phyloP scores from a whole-genome alignment of 2,797 vertebrate genomes.

The Smutsia gigantea region DNA sequence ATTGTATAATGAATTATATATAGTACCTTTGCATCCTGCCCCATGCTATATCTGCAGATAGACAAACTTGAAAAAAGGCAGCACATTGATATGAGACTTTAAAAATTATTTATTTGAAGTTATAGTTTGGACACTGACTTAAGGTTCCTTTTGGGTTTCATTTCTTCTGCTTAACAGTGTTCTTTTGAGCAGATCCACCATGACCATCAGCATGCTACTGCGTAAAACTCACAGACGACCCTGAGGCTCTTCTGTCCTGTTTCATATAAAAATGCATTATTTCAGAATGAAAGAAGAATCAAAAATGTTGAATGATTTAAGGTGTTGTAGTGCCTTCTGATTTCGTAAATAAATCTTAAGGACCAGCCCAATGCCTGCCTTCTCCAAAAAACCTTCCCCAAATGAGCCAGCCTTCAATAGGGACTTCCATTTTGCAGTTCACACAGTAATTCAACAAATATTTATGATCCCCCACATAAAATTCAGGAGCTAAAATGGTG shows the following conservation, averaged over 20 bases:
- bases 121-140: constrained; percentile 45
- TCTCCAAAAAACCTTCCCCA: not conserved
- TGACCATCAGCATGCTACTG: not conserved
- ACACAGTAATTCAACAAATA: not conserved
- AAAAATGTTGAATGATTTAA: not conserved
- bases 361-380: not conserved
- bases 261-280: not conserved
- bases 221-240: not conserved
- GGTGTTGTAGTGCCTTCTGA: not conserved
- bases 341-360: not conserved
- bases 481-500: not conserved
- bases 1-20: not conserved
- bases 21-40: not conserved
- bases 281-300: not conserved
- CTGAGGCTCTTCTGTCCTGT: not conserved
- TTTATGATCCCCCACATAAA: not conserved
- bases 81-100: not conserved
- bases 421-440: not conserved
- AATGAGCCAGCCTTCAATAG: not conserved
- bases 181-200: constrained; percentile 34
- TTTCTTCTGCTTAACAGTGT: constrained; percentile 23
- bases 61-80: not conserved
- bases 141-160: constrained; percentile 36
- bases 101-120: constrained; percentile 5
- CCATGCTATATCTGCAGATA: not conserved